Percentiles rank a stretch among this genome's conserved stretches.
Conservation (phyloP, 2,888 invertebrate genomes). For the Gymnosoma rotundatum region DNA sequence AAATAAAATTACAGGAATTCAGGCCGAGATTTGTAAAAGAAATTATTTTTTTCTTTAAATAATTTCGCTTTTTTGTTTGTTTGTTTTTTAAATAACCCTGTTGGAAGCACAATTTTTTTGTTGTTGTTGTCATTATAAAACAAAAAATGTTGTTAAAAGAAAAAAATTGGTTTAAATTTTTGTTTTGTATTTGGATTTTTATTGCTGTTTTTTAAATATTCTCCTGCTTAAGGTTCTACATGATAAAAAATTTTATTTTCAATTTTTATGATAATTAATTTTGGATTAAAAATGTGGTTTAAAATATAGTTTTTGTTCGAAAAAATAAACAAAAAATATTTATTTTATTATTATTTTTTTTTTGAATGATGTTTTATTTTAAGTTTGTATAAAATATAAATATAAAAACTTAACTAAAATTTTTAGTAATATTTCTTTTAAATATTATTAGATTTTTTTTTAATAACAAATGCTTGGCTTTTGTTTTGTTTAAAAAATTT, state of each 20-base stretch:
- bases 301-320: slow-evolving; percentile 2
- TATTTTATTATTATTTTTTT: slow-evolving; percentile 6
- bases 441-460: slow-evolving; percentile 42
- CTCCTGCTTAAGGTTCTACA: slow-evolving; percentile 31
- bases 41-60: slow-evolving; percentile 3
- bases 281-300: slow-evolving; percentile 37
- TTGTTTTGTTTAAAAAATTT: slow-evolving; percentile 66
- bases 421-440: slow-evolving; percentile 35
- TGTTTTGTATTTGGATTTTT: slow-evolving; percentile 53
- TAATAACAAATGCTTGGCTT: slow-evolving; percentile 73
- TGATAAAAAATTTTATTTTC: slow-evolving; percentile 18
- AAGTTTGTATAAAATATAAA: slow-evolving; percentile 57
- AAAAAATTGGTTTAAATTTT: slow-evolving; percentile 21
- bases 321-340: slow-evolving; percentile 25
- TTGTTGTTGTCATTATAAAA: slow-evolving; percentile 9
- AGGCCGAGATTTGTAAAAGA: slow-evolving; percentile 78
- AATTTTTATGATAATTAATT: slow-evolving; percentile 25
- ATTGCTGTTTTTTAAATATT: slow-evolving; percentile 46
- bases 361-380: slow-evolving; percentile 39
- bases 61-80: slow-evolving; percentile 22
- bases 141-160: slow-evolving; percentile 19
- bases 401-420: slow-evolving; percentile 47
- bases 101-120: slow-evolving; percentile 81
- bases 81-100: slow-evolving; percentile 69
- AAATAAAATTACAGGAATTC: slow-evolving; percentile 78